These are phyloP conservation scores for Nesoenas mayeri DNA, from an alignment of 2,113 vertebrate species.

Conservation along the genomic window DNA sequence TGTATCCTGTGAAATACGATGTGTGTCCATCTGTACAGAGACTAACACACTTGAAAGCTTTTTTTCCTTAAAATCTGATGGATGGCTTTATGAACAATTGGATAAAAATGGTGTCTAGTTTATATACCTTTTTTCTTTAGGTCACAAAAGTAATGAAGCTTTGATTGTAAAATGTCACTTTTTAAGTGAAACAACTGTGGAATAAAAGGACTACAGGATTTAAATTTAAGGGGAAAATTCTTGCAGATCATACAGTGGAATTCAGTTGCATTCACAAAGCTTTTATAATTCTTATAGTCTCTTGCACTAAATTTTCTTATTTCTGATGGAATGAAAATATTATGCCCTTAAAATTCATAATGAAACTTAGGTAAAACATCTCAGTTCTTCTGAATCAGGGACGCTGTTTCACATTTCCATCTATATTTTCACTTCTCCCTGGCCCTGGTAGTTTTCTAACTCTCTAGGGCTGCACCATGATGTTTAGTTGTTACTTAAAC, in stretches of 20 bases:
- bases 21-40: background rate
- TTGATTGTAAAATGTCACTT: background rate
- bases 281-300: background rate
- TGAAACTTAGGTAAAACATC: background rate
- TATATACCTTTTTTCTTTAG: background rate
- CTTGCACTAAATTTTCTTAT: background rate
- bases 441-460: background rate
- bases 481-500: background rate
- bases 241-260: background rate
- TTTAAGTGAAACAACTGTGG: background rate
- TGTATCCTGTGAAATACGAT: background rate
- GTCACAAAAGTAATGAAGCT: background rate
- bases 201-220: background rate
- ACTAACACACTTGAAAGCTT: background rate
- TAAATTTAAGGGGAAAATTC: no score
- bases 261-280: background rate
- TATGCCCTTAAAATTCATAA: background rate
- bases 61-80: background rate
- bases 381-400: background rate
- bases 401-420: background rate
- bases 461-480: fast-evolving
- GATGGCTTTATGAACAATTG: background rate
- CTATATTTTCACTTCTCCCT: background rate
- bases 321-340: background rate
- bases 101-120: background rate